Conservation (phyloP, 2,797 vertebrate species). For the Pseudochirops cupreus region DNA sequence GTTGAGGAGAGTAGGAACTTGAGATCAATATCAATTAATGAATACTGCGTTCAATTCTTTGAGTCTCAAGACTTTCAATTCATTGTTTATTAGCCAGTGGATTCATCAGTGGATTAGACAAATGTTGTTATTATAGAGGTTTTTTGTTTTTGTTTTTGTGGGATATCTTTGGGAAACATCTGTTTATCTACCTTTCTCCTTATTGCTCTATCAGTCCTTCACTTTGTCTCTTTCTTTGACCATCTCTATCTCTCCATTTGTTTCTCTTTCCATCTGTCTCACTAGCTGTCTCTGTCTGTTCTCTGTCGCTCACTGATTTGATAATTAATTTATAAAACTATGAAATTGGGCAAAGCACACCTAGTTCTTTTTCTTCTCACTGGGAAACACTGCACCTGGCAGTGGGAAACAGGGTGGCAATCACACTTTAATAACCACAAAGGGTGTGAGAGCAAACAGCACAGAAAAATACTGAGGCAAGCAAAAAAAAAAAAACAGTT, state of each 20-base stretch:
- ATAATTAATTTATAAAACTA: neutral
- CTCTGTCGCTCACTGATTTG: neutral
- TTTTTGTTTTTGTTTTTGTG: neutral
- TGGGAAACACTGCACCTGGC: neutral
- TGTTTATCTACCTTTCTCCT: neutral
- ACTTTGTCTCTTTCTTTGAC: neutral
- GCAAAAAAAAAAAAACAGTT: neutral
- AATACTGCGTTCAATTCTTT: conserved; percentile 3
- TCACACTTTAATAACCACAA: neutral
- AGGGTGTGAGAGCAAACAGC: neutral
- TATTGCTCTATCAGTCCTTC: neutral
- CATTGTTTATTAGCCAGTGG: neutral
- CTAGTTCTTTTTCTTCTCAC: neutral
- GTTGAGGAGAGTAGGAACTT: conserved; percentile 17
- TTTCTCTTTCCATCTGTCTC: neutral
- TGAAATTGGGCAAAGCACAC: neutral
- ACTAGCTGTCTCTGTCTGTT: neutral
- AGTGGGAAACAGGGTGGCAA: neutral
- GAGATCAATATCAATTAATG: conserved; percentile 62
- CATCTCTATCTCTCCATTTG: neutral
- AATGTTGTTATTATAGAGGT: neutral
- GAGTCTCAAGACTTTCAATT: conserved; percentile 39
- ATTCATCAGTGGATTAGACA: neutral
- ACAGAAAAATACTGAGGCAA: neutral
- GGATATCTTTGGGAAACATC: neutral